These are phyloP conservation scores for Mycalesis mineus DNA, from an alignment of 2,888 invertebrate genomes.

Conservation along the genomic window DNA sequence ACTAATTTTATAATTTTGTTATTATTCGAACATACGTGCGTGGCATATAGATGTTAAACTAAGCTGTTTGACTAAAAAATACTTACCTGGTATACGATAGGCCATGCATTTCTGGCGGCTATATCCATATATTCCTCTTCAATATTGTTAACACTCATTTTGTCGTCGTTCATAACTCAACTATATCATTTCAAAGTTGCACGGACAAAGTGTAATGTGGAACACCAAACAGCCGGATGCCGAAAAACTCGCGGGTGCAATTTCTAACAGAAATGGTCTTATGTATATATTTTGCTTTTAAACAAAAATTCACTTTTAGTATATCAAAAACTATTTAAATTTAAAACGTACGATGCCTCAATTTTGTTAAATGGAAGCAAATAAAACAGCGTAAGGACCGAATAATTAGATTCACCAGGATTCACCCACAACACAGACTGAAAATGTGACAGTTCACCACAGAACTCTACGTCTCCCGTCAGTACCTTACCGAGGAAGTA, in stretches of 20 bases:
- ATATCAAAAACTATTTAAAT: neutral
- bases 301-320: neutral
- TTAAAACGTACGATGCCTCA: neutral
- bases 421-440: neutral
- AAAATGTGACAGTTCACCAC: neutral
- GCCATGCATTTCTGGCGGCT: slow-evolving; percentile 84
- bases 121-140: slow-evolving; percentile 86
- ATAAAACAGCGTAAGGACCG: neutral
- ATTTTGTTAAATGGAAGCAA: neutral
- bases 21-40: slow-evolving; percentile 36
- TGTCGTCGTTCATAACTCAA: slow-evolving; percentile 41
- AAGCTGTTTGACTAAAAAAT: slow-evolving; percentile 41
- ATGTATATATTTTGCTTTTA: neutral
- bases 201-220: slow-evolving; percentile 35
- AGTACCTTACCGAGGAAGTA: too few species aligned
- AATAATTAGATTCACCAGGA: neutral
- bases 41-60: slow-evolving; percentile 41
- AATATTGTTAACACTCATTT: slow-evolving; percentile 56
- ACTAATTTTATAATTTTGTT: too few species aligned
- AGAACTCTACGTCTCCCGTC: neutral
- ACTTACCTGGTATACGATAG: slow-evolving; percentile 83
- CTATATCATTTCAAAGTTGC: slow-evolving; percentile 45
- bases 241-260: slow-evolving; percentile 35
- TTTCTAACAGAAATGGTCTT: slow-evolving; percentile 16
- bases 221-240: slow-evolving; percentile 43